Conservation (phyloP, 1,140 invertebrate genomes). For the Saccostrea cuccullata region DNA sequence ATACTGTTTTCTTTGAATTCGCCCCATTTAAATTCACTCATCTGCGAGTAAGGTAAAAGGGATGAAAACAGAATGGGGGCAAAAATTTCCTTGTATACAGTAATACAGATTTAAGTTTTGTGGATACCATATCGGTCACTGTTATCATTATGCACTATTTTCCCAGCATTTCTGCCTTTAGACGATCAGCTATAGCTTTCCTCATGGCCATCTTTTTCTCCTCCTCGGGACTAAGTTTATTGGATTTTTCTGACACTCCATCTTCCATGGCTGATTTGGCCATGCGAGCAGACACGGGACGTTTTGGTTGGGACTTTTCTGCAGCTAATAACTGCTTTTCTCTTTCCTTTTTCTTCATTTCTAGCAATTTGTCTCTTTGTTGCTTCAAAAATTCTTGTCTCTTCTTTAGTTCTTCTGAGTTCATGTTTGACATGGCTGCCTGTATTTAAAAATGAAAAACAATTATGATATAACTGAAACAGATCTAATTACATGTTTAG, state of each 20-base stretch:
- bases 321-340: slow-evolving; percentile 84
- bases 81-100: too few species aligned
- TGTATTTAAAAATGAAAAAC: slow-evolving; percentile 42
- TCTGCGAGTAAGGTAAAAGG: too few species aligned
- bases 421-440: slow-evolving; percentile 69
- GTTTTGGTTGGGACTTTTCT: slow-evolving; percentile 67
- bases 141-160: not conserved
- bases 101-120: too few species aligned
- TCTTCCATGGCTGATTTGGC: slow-evolving; percentile 82
- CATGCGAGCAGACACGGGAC: slow-evolving; percentile 86
- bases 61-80: too few species aligned
- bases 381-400: slow-evolving; percentile 90
- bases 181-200: slow-evolving; percentile 88
- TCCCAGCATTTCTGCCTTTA: slow-evolving; percentile 88
- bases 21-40: too few species aligned
- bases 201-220: slow-evolving; percentile 86
- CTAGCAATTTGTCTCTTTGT: slow-evolving; percentile 92
- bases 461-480: not conserved
- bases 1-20: too few species aligned
- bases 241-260: not conserved
- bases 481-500: not conserved
- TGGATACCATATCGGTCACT: too few species aligned
- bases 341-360: slow-evolving; percentile 91
- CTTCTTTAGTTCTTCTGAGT: slow-evolving; percentile 85
- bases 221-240: slow-evolving; percentile 59